Evolutionary conservation across 2,888 invertebrate species (phyloP).

Genomic region (Caenorhabditis doughertyi): DNA sequence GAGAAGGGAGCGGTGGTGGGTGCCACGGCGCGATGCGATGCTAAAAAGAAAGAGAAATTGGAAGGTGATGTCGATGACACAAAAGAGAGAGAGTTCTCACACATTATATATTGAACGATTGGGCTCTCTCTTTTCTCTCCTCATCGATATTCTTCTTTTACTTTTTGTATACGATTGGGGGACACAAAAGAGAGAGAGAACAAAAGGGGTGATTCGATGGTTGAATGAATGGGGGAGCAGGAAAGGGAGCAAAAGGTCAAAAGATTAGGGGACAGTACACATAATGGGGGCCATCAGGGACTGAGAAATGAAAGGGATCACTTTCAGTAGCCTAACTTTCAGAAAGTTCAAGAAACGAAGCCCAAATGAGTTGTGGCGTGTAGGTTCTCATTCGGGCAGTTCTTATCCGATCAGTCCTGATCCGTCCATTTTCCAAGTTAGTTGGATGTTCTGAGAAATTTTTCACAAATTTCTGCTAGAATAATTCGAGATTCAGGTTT

Average conservation of each 20-base stretch:
- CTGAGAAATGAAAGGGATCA: no score
- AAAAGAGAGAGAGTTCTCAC: constrained; percentile 15
- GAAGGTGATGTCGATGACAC: neutral
- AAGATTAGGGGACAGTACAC: neutral
- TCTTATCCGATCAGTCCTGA: no score
- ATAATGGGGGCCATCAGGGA: no score
- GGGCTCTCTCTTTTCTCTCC: neutral
- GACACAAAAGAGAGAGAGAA: neutral
- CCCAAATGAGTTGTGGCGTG: no score
- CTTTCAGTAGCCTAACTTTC: no score
- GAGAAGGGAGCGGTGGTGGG: neutral
- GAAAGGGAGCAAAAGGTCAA: neutral
- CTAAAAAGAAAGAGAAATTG: neutral
- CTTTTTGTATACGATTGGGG: neutral
- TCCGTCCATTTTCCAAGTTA: no score
- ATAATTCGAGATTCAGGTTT: no score
- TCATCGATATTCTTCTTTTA: constrained; percentile 20
- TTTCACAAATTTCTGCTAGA: no score
- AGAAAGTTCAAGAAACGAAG: no score
- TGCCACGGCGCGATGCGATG: neutral
- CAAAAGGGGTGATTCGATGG: neutral
- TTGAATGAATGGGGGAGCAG: neutral
- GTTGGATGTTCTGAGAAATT: no score
- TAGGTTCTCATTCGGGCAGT: no score
- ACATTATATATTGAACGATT: constrained; percentile 17